A percentile compares a stretch with the other conserved stretches of the same genome.
These are phyloP conservation scores for Bathynomus jamesi DNA, from an alignment of 1,140 invertebrate genomes.

Conservation along the genomic window DNA sequence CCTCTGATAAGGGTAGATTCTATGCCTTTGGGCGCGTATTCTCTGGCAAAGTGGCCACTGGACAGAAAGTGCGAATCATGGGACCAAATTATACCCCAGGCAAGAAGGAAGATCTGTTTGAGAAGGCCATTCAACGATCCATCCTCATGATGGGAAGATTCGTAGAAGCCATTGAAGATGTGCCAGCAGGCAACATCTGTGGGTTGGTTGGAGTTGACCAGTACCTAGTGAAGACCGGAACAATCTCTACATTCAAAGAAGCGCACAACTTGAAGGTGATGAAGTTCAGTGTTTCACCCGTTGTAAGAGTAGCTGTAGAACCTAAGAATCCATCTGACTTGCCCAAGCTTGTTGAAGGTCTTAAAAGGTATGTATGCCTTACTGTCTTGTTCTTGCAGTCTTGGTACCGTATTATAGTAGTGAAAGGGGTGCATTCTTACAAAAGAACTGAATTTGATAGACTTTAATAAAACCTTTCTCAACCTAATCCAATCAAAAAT, in stretches of 20 bases:
- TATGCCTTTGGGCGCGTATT: conserved; percentile 99
- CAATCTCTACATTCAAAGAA: conserved; percentile 97
- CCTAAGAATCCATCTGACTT: conserved; percentile 98
- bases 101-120: conserved; percentile 98
- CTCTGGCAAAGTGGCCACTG: conserved; percentile 87
- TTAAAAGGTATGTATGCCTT: conserved; percentile 40
- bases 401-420: too few relatives aligned
- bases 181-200: conserved; percentile 98
- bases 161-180: conserved; percentile 98
- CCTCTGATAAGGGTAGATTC: conserved; percentile 98
- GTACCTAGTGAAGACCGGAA: conserved; percentile 98
- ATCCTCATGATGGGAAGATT: conserved; percentile 99
- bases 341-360: conserved; percentile 94
- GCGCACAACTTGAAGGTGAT: conserved; percentile 98
- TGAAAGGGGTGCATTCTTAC: too few relatives aligned
- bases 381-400: too few relatives aligned
- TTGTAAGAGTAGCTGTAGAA: conserved; percentile 98
- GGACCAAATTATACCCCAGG: conserved; percentile 95
- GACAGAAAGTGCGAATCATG: conserved; percentile 94
- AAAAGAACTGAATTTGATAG: too few relatives aligned
- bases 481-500: too few relatives aligned
- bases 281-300: conserved; percentile 99
- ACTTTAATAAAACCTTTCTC: too few relatives aligned
- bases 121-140: conserved; percentile 98
- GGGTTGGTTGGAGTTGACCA: conserved; percentile 99